Base-by-base conservation (phyloP, 1,140 invertebrate species). In the Pachypeltis micranthus region DNA sequence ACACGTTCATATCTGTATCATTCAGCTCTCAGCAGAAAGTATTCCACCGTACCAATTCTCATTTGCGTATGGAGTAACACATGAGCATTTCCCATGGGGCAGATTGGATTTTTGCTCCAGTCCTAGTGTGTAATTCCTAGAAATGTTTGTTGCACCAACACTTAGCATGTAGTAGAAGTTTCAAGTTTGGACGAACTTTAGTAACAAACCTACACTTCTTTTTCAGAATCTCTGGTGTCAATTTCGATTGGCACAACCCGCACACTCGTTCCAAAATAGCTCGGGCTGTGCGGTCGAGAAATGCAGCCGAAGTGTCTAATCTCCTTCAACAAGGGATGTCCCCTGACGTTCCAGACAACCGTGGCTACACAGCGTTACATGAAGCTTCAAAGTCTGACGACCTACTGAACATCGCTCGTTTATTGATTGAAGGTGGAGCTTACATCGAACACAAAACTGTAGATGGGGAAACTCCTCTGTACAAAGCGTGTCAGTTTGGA, bases 221-320 rank as follows among this genome's bases (percentile, higher is more conserved):
- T 26, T 63, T 56, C 34, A 44, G 31, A 19, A 7, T 44, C 47
- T 12, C 19, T 63, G 21, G 29, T 16, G 28, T 63, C 55, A 14
- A 59, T 51, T 64, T 64, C 55, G 63, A 64, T 23, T 60, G 31
- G 25, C 31, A 31, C 10, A 64, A 64, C 58, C 57, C 63, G 7
- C 25, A 60, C 26, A 31, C 39, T 24, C 44, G 23, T 28, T 60
- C 63, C 24, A 51, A 47, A 54, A 23, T 64, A 12, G 26, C 29
- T 24, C 26, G 56, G 10, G 63, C 63, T 31, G 58, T 64, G 4
- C 24, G 63, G 2, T 23, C 24, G 12, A 59, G 19, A 14, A 55
- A 51, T 44, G 19, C 54, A 3, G 29, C 23, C 7, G 25, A 58
- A 58, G 57, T 64, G 10, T 59, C 59, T 24, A 26, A 39, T 14